Evolutionary conservation across 2,888 invertebrate species (phyloP).

Genomic region (Aphidoletes aphidimyza): DNA sequence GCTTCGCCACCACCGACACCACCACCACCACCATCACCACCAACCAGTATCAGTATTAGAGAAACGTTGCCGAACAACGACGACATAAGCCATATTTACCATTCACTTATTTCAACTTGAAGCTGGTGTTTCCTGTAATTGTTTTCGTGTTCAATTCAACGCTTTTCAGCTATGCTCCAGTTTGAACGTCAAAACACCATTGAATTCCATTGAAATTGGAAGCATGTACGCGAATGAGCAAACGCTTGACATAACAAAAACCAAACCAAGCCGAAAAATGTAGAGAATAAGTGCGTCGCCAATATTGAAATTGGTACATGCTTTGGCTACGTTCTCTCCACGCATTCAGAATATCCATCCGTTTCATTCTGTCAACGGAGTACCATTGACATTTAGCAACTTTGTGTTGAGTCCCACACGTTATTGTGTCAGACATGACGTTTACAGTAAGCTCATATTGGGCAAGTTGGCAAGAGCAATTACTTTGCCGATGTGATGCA

Average conservation of each 20-base stretch:
- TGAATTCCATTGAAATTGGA: background rate
- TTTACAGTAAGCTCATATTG: background rate
- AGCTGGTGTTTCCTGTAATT: constrained; percentile 31
- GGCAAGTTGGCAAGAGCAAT: background rate
- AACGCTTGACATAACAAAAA: background rate
- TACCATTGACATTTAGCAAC: constrained; percentile 29
- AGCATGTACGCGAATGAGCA: background rate
- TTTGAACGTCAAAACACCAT: background rate
- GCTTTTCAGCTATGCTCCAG: background rate
- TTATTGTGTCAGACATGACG: background rate
- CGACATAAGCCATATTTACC: constrained; percentile 36
- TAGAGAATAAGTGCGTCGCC: background rate
- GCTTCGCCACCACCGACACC: background rate
- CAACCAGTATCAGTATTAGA: too few relatives aligned
- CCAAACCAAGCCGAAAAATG: background rate
- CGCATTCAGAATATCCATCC: background rate
- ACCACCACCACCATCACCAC: background rate
- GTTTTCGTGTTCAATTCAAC: background rate
- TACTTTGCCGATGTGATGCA: constrained; percentile 10
- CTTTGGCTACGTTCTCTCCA: background rate
- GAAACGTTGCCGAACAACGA: too few relatives aligned
- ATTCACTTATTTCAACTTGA: constrained; percentile 12
- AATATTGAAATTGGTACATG: background rate
- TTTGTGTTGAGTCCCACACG: background rate
- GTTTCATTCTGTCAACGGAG: background rate